Percentiles rank a stretch among this genome's conserved stretches.
These are phyloP conservation scores for Aulostomus chinensis DNA, from an alignment of 2,797 vertebrate genomes.

Conservation along the genomic window DNA sequence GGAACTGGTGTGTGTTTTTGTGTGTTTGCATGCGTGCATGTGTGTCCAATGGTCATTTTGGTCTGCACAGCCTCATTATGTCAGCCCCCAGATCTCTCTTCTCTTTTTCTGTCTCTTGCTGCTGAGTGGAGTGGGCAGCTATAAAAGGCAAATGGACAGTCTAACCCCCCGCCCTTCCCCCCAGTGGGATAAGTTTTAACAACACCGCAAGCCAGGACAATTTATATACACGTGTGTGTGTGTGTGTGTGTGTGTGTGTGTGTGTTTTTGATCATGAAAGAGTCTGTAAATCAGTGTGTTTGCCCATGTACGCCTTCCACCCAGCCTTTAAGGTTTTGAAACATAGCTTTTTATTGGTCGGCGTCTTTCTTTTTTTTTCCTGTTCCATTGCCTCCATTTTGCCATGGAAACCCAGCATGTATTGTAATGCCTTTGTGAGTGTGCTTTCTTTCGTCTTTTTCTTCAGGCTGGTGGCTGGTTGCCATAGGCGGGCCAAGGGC, in stretches of 20 bases:
- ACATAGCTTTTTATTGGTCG: slow-evolving; percentile 58
- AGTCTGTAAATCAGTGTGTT: slow-evolving; percentile 38
- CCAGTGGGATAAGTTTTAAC: slow-evolving; percentile 49
- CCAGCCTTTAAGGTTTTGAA: slow-evolving; percentile 44
- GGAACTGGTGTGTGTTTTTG: slow-evolving; percentile 26
- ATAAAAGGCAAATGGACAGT: slow-evolving; percentile 71
- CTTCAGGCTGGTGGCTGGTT: slow-evolving; percentile 59
- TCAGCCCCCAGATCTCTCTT: slow-evolving; percentile 33
- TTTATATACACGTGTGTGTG: slow-evolving; percentile 27
- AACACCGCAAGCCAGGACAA: slow-evolving; percentile 14
- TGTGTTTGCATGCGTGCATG: slow-evolving; percentile 24
- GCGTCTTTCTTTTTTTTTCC: slow-evolving; percentile 16
- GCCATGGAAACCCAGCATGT: slow-evolving; percentile 79
- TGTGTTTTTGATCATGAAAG: slow-evolving; percentile 44
- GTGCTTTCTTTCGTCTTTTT: slow-evolving; percentile 56
- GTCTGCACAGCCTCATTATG: slow-evolving; percentile 20
- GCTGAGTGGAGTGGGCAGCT: slow-evolving; percentile 56
- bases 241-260: slow-evolving; percentile 6
- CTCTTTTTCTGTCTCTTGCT: slow-evolving; percentile 24
- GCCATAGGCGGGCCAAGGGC: slow-evolving; percentile 62
- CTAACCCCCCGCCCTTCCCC: slow-evolving; percentile 59
- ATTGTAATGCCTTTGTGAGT: slow-evolving; percentile 74
- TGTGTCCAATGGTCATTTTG: slow-evolving; percentile 35
- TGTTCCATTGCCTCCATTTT: slow-evolving; percentile 65
- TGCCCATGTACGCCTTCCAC: slow-evolving; percentile 32